phyloP scores from a whole-genome alignment of 2,113 vertebrate genomes.

The Hypomesus transpacificus region DNA sequence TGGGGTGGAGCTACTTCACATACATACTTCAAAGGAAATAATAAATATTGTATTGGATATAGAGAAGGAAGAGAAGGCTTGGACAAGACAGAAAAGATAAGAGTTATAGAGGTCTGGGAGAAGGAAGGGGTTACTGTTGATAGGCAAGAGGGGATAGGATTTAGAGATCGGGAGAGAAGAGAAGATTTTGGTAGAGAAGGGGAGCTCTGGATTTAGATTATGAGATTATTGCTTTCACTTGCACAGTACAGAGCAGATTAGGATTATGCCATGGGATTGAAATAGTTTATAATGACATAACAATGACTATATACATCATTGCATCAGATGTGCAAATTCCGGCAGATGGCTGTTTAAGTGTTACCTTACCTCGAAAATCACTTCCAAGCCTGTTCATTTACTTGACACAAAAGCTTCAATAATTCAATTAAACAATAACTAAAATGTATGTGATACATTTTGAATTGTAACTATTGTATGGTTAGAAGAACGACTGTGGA shows the following conservation, averaged over 20 bases:
- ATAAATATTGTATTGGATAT: background rate
- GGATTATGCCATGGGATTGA: slow-evolving; percentile 1
- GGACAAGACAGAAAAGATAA: background rate
- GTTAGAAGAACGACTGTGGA: too few species aligned
- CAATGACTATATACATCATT: background rate
- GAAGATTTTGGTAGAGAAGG: background rate
- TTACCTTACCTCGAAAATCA: background rate
- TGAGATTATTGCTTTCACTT: slow-evolving; percentile 4
- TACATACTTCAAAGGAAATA: background rate
- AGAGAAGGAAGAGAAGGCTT: background rate
- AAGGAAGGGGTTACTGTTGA: background rate
- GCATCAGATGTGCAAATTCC: background rate
- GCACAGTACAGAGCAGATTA: background rate
- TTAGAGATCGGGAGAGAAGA: background rate
- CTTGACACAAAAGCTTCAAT: too few species aligned
- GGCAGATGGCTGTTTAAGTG: background rate
- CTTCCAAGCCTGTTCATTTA: too few species aligned
- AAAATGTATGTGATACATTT: too few species aligned
- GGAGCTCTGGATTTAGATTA: background rate
- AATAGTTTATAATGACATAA: slow-evolving; percentile 9
- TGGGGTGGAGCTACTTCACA: too few species aligned
- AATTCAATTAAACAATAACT: too few species aligned
- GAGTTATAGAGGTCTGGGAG: background rate
- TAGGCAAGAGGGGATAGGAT: background rate
- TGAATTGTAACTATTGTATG: too few species aligned